phyloP scores from a whole-genome alignment of 2,113 vertebrate species.

The Otolemur garnettii region DNA sequence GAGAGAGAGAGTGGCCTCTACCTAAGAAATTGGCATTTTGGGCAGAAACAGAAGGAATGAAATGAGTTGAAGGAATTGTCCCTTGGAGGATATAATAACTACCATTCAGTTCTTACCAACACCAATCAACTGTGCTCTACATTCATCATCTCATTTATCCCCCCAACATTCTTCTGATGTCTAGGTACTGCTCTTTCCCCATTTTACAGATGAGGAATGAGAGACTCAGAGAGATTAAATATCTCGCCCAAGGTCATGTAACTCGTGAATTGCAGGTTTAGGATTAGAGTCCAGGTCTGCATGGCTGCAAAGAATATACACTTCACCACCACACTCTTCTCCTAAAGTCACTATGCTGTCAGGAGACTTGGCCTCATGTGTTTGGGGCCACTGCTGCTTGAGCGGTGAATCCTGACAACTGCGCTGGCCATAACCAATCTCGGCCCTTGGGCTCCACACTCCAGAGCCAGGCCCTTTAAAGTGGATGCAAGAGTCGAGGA shows the following conservation, averaged over 20 bases:
- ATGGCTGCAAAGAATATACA: background rate
- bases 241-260: background rate
- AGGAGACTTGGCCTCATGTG: background rate
- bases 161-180: slow-evolving; percentile 14
- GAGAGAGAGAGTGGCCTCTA: background rate
- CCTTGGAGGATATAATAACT: slow-evolving; percentile 1
- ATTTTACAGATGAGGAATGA: slow-evolving; percentile 56
- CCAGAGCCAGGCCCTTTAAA: slow-evolving; percentile 38
- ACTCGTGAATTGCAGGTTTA: background rate
- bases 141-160: slow-evolving; percentile 59
- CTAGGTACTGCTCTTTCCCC: slow-evolving; percentile 34
- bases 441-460: background rate
- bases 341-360: background rate
- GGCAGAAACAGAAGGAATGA: background rate
- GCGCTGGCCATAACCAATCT: background rate
- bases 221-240: slow-evolving; percentile 23
- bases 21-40: background rate
- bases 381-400: background rate
- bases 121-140: background rate
- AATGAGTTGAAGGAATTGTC: slow-evolving; percentile 44
- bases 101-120: background rate
- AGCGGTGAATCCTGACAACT: background rate
- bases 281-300: background rate
- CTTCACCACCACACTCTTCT: background rate
- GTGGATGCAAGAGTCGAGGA: background rate